phyloP scores from a whole-genome alignment of 2,888 invertebrate species.

The Heterodera filipjevi region DNA sequence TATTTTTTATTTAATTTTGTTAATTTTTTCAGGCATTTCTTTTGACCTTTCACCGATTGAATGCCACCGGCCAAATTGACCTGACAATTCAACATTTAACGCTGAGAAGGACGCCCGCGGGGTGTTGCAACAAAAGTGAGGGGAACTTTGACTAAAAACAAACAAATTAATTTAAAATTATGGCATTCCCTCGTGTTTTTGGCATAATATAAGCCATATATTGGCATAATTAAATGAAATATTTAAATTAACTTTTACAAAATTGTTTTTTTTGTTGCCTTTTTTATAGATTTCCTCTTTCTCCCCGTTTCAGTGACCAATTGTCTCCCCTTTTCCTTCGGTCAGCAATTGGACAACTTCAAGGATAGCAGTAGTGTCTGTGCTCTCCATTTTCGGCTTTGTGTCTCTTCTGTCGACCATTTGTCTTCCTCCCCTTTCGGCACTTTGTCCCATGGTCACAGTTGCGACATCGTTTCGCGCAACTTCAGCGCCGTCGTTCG shows the following conservation, averaged over 20 bases:
- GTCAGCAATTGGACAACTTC: background rate
- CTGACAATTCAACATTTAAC: background rate
- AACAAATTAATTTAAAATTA: no score
- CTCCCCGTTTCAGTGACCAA: background rate
- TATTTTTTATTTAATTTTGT: background rate
- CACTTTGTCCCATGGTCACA: background rate
- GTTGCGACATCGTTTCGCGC: background rate
- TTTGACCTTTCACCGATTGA: background rate
- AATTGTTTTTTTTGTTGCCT: background rate
- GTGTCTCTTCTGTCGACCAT: background rate
- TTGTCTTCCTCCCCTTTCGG: background rate
- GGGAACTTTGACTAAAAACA: background rate
- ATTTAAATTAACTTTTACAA: no score
- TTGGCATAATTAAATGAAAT: no score
- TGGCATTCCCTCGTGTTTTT: no score
- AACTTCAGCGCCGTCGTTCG: background rate
- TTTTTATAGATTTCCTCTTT: background rate
- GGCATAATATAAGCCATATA: no score
- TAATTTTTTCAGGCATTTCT: background rate
- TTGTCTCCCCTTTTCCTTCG: background rate
- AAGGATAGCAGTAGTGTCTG: background rate
- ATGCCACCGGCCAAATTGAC: slow-evolving; percentile 6
- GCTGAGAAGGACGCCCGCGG: slow-evolving; percentile 5
- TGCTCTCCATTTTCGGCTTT: background rate
- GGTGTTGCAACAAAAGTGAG: background rate